Base-by-base conservation (phyloP, 2,888 invertebrate species). In the Hypselothyrea guttata region DNA sequence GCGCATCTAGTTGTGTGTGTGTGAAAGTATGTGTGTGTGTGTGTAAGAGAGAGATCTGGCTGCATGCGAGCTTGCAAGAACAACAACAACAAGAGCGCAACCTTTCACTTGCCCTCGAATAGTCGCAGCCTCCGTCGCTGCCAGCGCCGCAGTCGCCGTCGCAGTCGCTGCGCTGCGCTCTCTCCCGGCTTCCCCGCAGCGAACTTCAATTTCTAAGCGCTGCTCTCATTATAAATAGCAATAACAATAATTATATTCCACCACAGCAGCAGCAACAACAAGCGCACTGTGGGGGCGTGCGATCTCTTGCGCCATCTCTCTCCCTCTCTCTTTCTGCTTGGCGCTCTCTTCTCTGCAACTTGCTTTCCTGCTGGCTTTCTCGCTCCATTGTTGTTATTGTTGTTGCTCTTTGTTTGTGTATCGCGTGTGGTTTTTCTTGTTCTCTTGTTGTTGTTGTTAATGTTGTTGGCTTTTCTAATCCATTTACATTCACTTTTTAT, bases 261-360 rank as follows among this genome's bases (percentile, higher is more conserved):
- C 30, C 40, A 49, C 42, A 49, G 33, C 44, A 48, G 35, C 27
- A 33, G 12, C 22, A 41, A 13, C 30, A 45, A 12, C 22, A 34
- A 45, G 11, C 13, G 55, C 81, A 56, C 55, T 81, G 78, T 77
- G 78, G 81, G 84, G 78, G 78, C 78, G 78, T 84, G 66, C 57
- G 56, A 62, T 63, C 58, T 55, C 52, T 49, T 66, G 68, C 63
- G 41, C 12, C 34, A 31, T 44, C 46, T 51, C 45, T 51, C 58
- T 22, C 60, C 56, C 61, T 44, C 13, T 31, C 40, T 27, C 16
- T 30, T 18, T 49, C 40, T 37, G 22, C 13, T 31, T 41, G 45
- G 41, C 30, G 37, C 55, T 58, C 58, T 16, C 48, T 46, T 56
- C 56, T 60, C 45, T 30, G 40, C 28, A 33, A 57, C 44, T 41